phyloP scores from a whole-genome alignment of 2,888 invertebrate genomes.

The Standfussiana lucernea region DNA sequence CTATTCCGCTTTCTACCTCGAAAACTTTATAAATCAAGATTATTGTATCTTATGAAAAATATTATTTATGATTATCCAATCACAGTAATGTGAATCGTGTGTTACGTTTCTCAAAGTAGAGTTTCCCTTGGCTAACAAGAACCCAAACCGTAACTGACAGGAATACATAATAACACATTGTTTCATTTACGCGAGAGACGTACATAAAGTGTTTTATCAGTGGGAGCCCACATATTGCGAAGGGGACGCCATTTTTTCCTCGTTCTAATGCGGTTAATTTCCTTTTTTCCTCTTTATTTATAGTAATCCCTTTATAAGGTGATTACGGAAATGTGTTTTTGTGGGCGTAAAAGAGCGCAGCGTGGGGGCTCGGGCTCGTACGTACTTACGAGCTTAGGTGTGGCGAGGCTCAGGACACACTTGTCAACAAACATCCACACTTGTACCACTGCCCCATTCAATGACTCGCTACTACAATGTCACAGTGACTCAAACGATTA shows the following conservation, averaged over 20 bases:
- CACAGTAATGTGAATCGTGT: constrained; percentile 36
- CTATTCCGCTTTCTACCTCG: constrained; percentile 54
- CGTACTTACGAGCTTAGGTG: constrained; percentile 76
- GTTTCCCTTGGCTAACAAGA: constrained; percentile 60
- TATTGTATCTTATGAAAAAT: constrained; percentile 59
- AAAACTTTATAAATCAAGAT: constrained; percentile 65
- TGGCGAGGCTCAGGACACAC: constrained; percentile 47
- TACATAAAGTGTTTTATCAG: constrained; percentile 89
- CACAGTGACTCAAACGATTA: constrained; percentile 26
- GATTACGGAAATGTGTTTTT: constrained; percentile 91
- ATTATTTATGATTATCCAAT: constrained; percentile 43
- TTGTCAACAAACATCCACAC: constrained; percentile 33
- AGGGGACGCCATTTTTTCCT: constrained; percentile 88
- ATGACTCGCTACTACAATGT: not conserved
- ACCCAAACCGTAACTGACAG: constrained; percentile 71
- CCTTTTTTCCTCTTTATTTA: constrained; percentile 91
- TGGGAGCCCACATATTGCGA: constrained; percentile 89
- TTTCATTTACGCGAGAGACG: constrained; percentile 88
- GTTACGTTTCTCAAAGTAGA: constrained; percentile 60
- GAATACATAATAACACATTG: constrained; percentile 86
- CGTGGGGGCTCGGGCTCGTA: constrained; percentile 80
- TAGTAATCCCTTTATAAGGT: constrained; percentile 91
- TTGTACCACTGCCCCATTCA: constrained; percentile 14
- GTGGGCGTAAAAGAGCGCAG: constrained; percentile 90
- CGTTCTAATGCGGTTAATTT: constrained; percentile 90